A percentile compares a stretch with the other conserved stretches of the same genome.
These are phyloP conservation scores for Strigamia transsilvanica DNA, from an alignment of 2,888 invertebrate species.

Conservation along the genomic window DNA sequence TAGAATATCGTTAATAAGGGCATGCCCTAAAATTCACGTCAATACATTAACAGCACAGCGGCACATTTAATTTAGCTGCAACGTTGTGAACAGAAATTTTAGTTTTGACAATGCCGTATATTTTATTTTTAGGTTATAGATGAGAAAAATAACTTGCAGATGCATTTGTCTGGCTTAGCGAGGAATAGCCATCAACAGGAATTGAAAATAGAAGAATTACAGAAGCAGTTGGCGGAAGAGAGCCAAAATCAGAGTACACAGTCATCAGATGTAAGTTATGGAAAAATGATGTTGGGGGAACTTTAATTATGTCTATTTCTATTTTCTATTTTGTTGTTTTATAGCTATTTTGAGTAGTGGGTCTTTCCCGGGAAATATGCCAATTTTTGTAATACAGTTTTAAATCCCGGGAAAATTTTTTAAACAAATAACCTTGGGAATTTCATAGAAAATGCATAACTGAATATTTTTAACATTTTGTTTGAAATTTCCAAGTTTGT, in stretches of 20 bases:
- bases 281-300: neutral
- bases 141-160: constrained; percentile 8
- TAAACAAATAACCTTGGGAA: no score
- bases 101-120: neutral
- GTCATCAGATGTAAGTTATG: constrained; percentile 8
- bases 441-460: no score
- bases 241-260: neutral
- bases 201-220: neutral
- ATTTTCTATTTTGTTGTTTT: neutral
- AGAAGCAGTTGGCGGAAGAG: neutral
- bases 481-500: no score
- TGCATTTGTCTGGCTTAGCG: neutral
- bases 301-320: neutral
- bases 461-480: no score
- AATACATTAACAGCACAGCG: no score
- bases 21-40: no score
- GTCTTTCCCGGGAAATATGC: no score
- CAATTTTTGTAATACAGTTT: no score
- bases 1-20: no score
- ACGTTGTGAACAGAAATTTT: no score
- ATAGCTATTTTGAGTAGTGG: neutral
- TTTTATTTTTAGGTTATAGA: constrained; percentile 18
- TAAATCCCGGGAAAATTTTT: no score
- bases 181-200: constrained; percentile 33
- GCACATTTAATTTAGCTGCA: neutral